Percentiles rank a stretch among this genome's conserved stretches.
Conservation (phyloP, 64 coral and sea anemone genomes). For the Stichodactyla mertensii region DNA sequence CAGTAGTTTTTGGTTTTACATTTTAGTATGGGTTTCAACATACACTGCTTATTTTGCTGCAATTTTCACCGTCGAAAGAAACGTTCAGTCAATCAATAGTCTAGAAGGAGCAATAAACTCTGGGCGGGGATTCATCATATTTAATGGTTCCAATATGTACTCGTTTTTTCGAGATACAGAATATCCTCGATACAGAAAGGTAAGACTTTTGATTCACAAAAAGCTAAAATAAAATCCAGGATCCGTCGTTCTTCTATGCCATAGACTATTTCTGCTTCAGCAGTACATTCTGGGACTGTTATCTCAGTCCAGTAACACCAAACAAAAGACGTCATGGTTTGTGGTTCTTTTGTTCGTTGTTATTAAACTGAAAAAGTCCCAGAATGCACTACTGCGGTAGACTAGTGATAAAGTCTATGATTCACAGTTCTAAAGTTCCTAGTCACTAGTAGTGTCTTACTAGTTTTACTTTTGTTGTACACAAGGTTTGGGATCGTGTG, state of each 20-base stretch:
- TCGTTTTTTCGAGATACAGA: not conserved
- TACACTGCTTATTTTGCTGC: constrained; percentile 37
- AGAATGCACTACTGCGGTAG: too few relatives aligned
- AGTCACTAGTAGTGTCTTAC: not conserved
- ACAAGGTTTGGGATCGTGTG: not conserved
- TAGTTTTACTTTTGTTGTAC: not conserved
- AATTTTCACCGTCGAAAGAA: constrained; percentile 18
- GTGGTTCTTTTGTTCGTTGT: too few relatives aligned
- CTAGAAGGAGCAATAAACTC: not conserved
- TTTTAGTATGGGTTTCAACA: constrained; percentile 20
- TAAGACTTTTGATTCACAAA: not conserved
- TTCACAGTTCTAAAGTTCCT: not conserved
- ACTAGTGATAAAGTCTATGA: too few relatives aligned
- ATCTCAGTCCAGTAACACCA: too few relatives aligned
- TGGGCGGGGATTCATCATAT: not conserved
- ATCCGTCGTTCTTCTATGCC: too few relatives aligned
- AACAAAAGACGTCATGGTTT: too few relatives aligned
- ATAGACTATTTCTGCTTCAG: too few relatives aligned
- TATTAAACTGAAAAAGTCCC: too few relatives aligned
- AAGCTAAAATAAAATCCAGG: too few relatives aligned
- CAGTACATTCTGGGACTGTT: too few relatives aligned
- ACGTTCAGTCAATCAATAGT: not conserved
- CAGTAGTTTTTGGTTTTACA: constrained; percentile 14
- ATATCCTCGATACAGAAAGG: not conserved
- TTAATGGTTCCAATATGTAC: not conserved